These are phyloP conservation scores for Harpagus bidentatus DNA, from an alignment of 2,113 vertebrate genomes.

Conservation along the genomic window DNA sequence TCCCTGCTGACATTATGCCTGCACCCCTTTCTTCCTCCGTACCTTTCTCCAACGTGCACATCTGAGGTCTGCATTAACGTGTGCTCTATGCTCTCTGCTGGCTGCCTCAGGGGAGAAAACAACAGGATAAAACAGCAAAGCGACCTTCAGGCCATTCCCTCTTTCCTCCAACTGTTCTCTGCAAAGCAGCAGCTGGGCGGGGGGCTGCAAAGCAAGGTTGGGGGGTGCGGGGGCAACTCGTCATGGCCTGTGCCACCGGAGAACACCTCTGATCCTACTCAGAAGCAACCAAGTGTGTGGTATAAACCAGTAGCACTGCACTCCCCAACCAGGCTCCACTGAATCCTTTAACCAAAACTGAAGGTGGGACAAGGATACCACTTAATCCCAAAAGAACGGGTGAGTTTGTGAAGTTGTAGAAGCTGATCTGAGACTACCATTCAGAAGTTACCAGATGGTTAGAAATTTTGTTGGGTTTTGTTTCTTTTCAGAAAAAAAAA, in stretches of 20 bases:
- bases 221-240: neutral
- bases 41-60: fast-evolving
- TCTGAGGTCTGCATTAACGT: neutral
- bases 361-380: neutral
- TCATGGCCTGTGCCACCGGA: neutral
- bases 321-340: neutral
- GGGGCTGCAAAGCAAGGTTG: neutral
- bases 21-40: neutral
- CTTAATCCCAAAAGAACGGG: neutral
- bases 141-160: neutral
- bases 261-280: neutral
- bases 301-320: neutral
- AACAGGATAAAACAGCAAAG: neutral
- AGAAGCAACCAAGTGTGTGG: neutral
- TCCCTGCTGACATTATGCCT: neutral
- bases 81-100: fast-evolving
- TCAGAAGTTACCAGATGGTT: neutral
- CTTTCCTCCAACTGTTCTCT: neutral
- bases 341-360: neutral
- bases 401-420: neutral
- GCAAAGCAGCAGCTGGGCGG: neutral
- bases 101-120: neutral
- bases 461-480: neutral
- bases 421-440: neutral
- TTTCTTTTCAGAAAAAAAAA: neutral